Conservation (phyloP, 2,797 vertebrate genomes). For the Siniperca scherzeri region DNA sequence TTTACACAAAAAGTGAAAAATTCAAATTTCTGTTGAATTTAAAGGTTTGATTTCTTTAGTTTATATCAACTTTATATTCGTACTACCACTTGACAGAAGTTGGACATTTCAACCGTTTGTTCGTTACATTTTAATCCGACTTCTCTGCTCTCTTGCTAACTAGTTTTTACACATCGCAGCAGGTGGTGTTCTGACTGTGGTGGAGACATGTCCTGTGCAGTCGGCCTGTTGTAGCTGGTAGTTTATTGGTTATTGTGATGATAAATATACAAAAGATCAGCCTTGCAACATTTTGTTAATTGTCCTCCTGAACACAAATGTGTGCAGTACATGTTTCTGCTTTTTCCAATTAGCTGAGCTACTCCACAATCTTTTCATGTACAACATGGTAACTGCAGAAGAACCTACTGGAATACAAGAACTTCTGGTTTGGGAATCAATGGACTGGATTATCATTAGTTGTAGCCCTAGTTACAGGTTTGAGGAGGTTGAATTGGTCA, state of each 20-base stretch:
- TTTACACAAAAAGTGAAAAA: neutral
- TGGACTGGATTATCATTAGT: neutral
- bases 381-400: neutral
- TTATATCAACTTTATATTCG: no score
- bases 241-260: neutral
- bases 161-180: neutral
- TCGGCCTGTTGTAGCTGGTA: neutral
- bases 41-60: no score
- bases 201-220: neutral
- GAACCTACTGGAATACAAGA: neutral
- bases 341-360: neutral
- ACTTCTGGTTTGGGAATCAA: neutral
- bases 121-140: no score
- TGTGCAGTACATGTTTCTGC: neutral
- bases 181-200: neutral
- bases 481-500: neutral
- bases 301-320: neutral
- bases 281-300: neutral
- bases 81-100: no score
- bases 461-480: neutral
- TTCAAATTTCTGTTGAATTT: no score
- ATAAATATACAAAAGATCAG: neutral
- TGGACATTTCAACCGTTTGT: no score
- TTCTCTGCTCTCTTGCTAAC: neutral
- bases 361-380: neutral